A percentile compares a stretch with the other conserved stretches of the same genome.
phyloP scores from a whole-genome alignment of 1,140 invertebrate species.

The Drosophila bifasciata region DNA sequence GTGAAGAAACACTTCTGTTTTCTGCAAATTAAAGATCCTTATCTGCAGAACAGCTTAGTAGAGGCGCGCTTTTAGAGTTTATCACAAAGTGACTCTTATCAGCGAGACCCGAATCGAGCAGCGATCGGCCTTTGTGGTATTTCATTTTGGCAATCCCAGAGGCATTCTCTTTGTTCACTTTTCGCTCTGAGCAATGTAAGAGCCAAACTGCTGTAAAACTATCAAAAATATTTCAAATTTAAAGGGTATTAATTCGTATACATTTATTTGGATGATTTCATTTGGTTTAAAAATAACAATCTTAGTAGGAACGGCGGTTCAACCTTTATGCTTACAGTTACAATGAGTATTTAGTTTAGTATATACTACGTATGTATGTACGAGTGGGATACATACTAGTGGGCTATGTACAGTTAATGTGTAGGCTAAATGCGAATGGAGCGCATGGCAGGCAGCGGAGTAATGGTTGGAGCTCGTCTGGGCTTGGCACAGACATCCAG shows the following conservation, averaged over 20 bases:
- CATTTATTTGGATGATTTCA: conserved; percentile 26
- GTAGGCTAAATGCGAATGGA: conserved; percentile 53
- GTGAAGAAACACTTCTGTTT: too few species aligned
- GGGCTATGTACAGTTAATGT: conserved; percentile 14
- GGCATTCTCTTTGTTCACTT: conserved; percentile 3
- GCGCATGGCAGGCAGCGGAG: conserved; percentile 17
- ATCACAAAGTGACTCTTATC: too few species aligned
- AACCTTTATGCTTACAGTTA: conserved; percentile 25
- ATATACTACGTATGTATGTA: neutral
- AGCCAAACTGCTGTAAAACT: too few species aligned
- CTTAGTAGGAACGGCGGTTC: conserved; percentile 38
- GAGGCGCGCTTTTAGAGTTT: too few species aligned
- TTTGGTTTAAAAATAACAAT: conserved; percentile 21
- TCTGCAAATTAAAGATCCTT: too few species aligned
- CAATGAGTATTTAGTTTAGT: neutral
- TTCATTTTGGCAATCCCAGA: too few species aligned
- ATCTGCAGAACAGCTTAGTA: too few species aligned
- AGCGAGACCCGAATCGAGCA: too few species aligned
- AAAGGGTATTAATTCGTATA: conserved; percentile 8
- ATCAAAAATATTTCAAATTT: too few species aligned
- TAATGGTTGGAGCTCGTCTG: conserved; percentile 11
- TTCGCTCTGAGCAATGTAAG: too few species aligned
- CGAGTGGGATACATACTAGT: conserved; percentile 13
- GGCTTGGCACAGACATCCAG: conserved; percentile 17
- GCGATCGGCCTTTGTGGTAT: too few species aligned